phyloP scores from a whole-genome alignment of 2,888 invertebrate species.

The Ophion ventricosus region DNA sequence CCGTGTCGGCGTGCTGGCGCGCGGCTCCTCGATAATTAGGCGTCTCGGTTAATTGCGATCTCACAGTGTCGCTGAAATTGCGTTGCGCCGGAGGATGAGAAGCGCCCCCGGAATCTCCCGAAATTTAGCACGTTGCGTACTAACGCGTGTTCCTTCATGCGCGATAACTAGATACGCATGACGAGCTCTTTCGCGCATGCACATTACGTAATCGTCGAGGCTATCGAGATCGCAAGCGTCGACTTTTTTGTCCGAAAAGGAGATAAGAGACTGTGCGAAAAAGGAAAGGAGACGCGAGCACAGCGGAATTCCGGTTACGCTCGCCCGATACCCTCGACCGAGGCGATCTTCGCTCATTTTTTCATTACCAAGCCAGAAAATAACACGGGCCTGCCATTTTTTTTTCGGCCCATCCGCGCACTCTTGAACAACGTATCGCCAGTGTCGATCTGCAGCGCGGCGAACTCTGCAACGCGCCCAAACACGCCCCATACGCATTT shows the following conservation, averaged over 20 bases:
- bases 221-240: too few species aligned
- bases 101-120: conserved; percentile 15
- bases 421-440: conserved; percentile 18
- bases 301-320: conserved; percentile 51
- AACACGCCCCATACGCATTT: conserved; percentile 10
- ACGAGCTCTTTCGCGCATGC: neutral
- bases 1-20: neutral
- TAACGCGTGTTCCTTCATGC: conserved; percentile 23
- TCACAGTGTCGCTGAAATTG: conserved; percentile 27
- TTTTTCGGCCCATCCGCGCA: neutral
- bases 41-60: conserved; percentile 43
- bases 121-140: conserved; percentile 35
- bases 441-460: neutral
- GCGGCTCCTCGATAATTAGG: conserved; percentile 47
- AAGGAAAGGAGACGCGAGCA: neutral
- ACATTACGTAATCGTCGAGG: neutral
- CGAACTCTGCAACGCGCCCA: neutral
- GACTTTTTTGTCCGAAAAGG: neutral
- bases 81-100: conserved; percentile 1
- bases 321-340: neutral
- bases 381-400: too few species aligned
- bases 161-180: conserved; percentile 14
- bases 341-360: conserved; percentile 27
- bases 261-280: neutral
- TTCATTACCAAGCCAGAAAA: too few species aligned